Conservation (phyloP, 2,888 invertebrate genomes). For the Ptilodon capucinus region DNA sequence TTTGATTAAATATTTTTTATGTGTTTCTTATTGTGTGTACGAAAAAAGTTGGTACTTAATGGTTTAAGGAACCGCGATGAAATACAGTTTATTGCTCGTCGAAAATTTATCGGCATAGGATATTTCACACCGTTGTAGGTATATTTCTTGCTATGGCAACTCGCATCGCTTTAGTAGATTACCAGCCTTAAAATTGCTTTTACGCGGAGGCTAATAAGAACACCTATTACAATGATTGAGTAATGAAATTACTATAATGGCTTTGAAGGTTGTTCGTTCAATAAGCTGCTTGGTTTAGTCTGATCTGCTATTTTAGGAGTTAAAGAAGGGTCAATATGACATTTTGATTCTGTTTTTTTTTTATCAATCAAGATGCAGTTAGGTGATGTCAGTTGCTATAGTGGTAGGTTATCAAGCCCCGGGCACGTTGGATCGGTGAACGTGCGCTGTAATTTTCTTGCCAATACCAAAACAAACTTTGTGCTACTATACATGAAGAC, state of each 20-base stretch:
- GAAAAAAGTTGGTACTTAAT: too few relatives aligned
- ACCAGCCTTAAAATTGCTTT: neutral
- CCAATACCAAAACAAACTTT: too few relatives aligned
- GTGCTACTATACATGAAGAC: too few relatives aligned
- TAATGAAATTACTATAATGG: constrained; percentile 1
- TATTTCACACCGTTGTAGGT: too few relatives aligned
- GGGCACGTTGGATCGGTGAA: too few relatives aligned
- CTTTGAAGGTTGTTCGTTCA: neutral
- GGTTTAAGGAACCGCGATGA: too few relatives aligned
- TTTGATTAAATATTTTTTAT: too few relatives aligned
- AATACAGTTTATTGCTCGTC: neutral
- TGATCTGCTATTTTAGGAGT: neutral
- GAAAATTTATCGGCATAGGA: neutral
- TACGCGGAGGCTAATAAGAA: neutral
- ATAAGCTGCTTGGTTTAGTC: neutral
- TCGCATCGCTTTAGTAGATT: neutral
- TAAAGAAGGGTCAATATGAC: neutral
- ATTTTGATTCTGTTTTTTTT: neutral
- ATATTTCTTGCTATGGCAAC: too few relatives aligned
- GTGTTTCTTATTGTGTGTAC: too few relatives aligned
- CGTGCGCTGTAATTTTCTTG: too few relatives aligned
- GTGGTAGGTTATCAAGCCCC: too few relatives aligned
- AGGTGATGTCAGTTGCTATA: neutral
- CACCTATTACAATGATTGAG: constrained; percentile 1
- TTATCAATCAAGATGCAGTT: neutral